A percentile compares a stretch with the other conserved stretches of the same genome.
Evolutionary conservation across 1,140 invertebrate species (phyloP).

Genomic region (Hydropsyche tenuis): DNA sequence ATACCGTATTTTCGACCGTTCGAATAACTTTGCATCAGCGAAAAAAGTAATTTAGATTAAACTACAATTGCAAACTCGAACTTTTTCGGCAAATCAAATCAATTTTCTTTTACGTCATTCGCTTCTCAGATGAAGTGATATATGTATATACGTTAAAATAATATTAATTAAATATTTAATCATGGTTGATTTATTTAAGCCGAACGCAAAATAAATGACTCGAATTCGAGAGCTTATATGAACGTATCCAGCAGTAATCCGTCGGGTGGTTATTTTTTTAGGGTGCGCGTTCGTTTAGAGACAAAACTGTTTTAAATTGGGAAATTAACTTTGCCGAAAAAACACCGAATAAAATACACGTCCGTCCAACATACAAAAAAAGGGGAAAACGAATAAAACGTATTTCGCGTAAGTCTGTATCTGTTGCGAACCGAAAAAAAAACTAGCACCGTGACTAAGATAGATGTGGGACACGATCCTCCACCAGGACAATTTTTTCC

Average conservation of each 20-base stretch:
- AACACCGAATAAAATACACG: not conserved
- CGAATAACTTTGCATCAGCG: too few species aligned
- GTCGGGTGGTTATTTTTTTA: not conserved
- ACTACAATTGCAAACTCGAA: too few species aligned
- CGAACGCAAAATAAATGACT: too few species aligned
- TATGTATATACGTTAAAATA: not conserved
- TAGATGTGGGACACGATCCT: slow-evolving; percentile 18
- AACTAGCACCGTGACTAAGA: slow-evolving; percentile 19
- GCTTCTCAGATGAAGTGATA: not conserved
- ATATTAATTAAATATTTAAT: too few species aligned
- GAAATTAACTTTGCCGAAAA: slow-evolving; percentile 3
- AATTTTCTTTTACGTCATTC: not conserved
- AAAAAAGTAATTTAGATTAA: too few species aligned
- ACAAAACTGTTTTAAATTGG: slow-evolving; percentile 11
- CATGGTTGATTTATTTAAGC: too few species aligned
- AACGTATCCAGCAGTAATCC: not conserved
- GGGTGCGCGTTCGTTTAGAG: not conserved
- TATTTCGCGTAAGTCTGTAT: not conserved
- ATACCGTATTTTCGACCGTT: too few species aligned
- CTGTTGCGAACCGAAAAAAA: not conserved
- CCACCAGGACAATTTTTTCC: slow-evolving; percentile 20
- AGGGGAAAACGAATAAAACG: not conserved
- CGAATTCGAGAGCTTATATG: not conserved
- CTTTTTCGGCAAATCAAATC: not conserved
- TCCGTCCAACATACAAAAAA: not conserved